Base-by-base conservation (phyloP, 2,113 vertebrate species). In the Muscicapa adusta region DNA sequence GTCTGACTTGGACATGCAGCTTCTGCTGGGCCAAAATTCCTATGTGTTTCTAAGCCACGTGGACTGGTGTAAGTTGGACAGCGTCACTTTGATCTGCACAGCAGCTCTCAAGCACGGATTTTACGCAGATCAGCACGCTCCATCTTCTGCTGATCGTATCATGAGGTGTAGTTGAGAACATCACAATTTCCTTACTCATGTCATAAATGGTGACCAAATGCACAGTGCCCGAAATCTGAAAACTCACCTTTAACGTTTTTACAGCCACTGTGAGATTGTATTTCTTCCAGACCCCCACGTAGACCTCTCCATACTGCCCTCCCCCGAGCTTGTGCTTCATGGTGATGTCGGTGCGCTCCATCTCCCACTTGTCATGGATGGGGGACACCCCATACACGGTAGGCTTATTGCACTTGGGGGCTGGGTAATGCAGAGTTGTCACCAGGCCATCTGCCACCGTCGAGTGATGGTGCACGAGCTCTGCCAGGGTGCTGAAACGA, bases 301-400 rank as follows among this genome's bases (percentile, higher is more conserved):
- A 99, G 79, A 99, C 99, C 97, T 99, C 99, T 5, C 99, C 99
- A 9, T 99, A 99, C 96, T 99, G 99, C 77, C 99, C 99, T 38
- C 99, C 99, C 56, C 99, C 99, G 5, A 99, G 98, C 93, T 99
- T 99, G 98, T 99, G 99, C 98, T 99, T 99, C 99, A 99, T 99
- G 97, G 99, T 99, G 97, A 99, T 99, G 93, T 99, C 99, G 12
- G 99, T 99, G 80, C 99, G 98, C 93, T 99, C 99, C 99, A 99
- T 99, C 97, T 99, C 99, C 99, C 99, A 99, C 95, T 99, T 99
- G 97, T 99, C 99, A 4, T 99, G 99, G 97, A 99, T 99, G 88
- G 99, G 99, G n/a, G 99, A 99, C 94, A 99, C 99, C 2, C 99
- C 99, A 5, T 99, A 99, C 81, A 99, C 99, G 0, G 99, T 99